These are phyloP conservation scores for Apaloderma vittatum DNA, from an alignment of 2,113 vertebrate species.

Conservation along the genomic window DNA sequence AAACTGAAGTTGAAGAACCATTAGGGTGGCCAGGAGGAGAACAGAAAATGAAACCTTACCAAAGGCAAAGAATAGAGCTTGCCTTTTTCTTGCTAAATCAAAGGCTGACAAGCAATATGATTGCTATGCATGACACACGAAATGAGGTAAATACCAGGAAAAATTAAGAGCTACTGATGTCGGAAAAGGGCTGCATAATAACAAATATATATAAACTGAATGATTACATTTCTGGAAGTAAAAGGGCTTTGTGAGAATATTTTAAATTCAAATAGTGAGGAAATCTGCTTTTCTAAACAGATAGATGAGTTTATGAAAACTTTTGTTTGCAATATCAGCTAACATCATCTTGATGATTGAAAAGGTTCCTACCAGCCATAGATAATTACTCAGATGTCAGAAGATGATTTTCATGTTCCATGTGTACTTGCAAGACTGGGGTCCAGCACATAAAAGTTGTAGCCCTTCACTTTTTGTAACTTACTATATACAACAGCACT, in stretches of 20 bases:
- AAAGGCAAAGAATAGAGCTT: background rate
- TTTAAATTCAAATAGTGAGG: background rate
- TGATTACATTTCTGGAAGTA: background rate
- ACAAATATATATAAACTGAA: background rate
- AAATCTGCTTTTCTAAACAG: background rate
- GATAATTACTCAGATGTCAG: background rate
- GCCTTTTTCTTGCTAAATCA: background rate
- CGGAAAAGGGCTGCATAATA: background rate
- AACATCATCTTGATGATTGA: background rate
- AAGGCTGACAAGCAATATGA: background rate
- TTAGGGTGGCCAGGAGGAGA: background rate
- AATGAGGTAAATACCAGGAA: background rate
- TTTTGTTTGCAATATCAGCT: background rate
- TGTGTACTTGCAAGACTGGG: background rate
- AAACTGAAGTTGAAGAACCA: background rate
- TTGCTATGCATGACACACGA: background rate
- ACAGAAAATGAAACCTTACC: background rate
- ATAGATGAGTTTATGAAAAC: background rate
- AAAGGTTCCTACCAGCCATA: background rate
- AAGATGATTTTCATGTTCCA: background rate
- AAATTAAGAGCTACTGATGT: background rate
- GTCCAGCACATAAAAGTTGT: background rate
- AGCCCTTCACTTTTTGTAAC: background rate
- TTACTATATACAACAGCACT: background rate
- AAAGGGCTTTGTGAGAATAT: background rate